Conservation (phyloP, 2,113 vertebrate genomes). For the Vidua macroura region DNA sequence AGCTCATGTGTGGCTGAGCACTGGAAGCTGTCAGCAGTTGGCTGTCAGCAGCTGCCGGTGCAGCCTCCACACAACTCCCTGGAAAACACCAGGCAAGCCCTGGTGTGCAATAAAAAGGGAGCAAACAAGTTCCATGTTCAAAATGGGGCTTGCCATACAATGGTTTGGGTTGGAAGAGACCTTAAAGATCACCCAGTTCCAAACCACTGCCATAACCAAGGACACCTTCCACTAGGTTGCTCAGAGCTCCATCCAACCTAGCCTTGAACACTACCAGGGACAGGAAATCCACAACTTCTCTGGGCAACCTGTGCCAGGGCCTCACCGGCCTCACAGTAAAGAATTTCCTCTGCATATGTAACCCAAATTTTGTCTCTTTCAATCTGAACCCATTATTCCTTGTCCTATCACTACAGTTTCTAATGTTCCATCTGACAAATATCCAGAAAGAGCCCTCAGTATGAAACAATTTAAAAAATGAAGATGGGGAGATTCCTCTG, state of each 20-base stretch:
- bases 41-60: neutral
- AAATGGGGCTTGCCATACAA: neutral
- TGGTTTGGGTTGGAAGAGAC: neutral
- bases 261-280: neutral
- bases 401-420: neutral
- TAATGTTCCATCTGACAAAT: neutral
- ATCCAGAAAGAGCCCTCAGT: neutral
- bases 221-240: neutral
- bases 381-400: neutral
- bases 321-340: neutral
- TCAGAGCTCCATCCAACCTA: neutral
- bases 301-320: neutral
- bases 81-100: neutral
- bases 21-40: neutral
- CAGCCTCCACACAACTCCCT: neutral
- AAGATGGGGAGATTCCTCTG: neutral
- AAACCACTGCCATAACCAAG: neutral
- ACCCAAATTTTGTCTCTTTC: neutral
- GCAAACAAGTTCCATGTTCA: neutral
- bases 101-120: neutral
- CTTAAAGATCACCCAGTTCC: neutral
- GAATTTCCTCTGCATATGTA: neutral
- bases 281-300: accelerated
- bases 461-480: neutral
- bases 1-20: accelerated